phyloP scores from a whole-genome alignment of 2,113 vertebrate genomes.

The Epinephelus lanceolatus region DNA sequence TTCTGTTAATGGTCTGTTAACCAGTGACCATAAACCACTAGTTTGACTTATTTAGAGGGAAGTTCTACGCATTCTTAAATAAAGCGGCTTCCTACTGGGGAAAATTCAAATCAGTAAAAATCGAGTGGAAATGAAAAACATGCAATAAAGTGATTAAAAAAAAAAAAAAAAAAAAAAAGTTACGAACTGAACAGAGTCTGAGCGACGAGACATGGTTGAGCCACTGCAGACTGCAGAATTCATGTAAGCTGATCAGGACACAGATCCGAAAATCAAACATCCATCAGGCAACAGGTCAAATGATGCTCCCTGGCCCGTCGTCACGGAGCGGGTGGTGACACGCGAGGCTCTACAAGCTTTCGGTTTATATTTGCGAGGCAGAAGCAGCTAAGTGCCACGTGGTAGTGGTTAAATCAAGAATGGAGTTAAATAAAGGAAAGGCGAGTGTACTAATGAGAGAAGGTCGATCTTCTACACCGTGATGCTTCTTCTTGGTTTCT shows the following conservation, averaged over 20 bases:
- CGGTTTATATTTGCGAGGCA: conserved; percentile 85
- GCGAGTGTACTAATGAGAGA: conserved; percentile 76
- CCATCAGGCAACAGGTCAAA: conserved; percentile 40
- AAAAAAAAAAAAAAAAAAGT: conserved; percentile 6
- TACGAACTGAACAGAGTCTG: conserved; percentile 17
- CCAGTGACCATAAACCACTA: conserved; percentile 1
- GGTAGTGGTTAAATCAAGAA: conserved; percentile 89
- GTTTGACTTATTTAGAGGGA: neutral
- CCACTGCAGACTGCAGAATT: conserved; percentile 56
- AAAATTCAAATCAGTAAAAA: conserved; percentile 18
- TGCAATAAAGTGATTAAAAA: conserved; percentile 38
- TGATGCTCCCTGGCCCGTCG: conserved; percentile 39
- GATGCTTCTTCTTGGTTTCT: conserved; percentile 90
- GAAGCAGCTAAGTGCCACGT: conserved; percentile 87
- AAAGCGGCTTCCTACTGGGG: neutral
- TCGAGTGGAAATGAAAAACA: conserved; percentile 37
- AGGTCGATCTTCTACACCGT: conserved; percentile 81
- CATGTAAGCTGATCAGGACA: conserved; percentile 51
- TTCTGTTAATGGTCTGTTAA: neutral
- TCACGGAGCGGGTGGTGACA: conserved; percentile 30
- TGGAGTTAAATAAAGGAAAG: conserved; percentile 59
- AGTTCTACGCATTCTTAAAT: conserved; percentile 23
- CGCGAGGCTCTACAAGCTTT: conserved; percentile 66
- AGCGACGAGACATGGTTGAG: conserved; percentile 23
- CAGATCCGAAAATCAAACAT: conserved; percentile 36